Conservation (phyloP, 2,797 vertebrate genomes). For the Neosilurus mollespiculum region DNA sequence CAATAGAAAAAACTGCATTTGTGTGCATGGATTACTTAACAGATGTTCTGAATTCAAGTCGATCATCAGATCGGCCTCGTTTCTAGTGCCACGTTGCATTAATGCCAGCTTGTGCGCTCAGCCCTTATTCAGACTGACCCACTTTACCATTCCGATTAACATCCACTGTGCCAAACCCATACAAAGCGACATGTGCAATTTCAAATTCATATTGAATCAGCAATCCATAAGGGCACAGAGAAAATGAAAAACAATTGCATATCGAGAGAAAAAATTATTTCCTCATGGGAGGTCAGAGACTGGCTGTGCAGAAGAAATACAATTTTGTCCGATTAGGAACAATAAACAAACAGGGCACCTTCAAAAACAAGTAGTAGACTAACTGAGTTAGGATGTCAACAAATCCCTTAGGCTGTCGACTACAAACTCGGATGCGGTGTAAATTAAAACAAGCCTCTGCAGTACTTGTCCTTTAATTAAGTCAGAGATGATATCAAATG, state of each 20-base stretch:
- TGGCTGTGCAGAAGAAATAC: neutral
- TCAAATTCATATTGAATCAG: slow-evolving; percentile 33
- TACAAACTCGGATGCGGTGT: neutral
- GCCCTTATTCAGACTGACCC: neutral
- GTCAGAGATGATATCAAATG: slow-evolving; percentile 4
- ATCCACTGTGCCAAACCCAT: slow-evolving; percentile 18
- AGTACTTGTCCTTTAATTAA: slow-evolving; percentile 17
- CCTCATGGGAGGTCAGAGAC: slow-evolving; percentile 7
- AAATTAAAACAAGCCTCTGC: neutral
- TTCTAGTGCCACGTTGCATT: slow-evolving; percentile 7
- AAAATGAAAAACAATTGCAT: slow-evolving; percentile 33
- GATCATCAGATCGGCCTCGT: neutral
- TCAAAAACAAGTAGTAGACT: slow-evolving; percentile 15
- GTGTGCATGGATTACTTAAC: slow-evolving; percentile 2
- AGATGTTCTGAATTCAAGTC: neutral
- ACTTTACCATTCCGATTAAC: slow-evolving; percentile 32
- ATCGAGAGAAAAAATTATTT: slow-evolving; percentile 6
- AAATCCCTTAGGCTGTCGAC: neutral
- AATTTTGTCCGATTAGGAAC: slow-evolving; percentile 16
- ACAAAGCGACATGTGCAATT: slow-evolving; percentile 31
- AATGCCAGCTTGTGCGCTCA: neutral
- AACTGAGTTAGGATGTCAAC: neutral
- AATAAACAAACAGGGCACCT: slow-evolving; percentile 32
- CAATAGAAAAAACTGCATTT: neutral
- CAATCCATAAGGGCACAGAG: slow-evolving; percentile 23